These are phyloP conservation scores for Ooceraea biroi DNA, from an alignment of 1,140 invertebrate species.

Conservation along the genomic window DNA sequence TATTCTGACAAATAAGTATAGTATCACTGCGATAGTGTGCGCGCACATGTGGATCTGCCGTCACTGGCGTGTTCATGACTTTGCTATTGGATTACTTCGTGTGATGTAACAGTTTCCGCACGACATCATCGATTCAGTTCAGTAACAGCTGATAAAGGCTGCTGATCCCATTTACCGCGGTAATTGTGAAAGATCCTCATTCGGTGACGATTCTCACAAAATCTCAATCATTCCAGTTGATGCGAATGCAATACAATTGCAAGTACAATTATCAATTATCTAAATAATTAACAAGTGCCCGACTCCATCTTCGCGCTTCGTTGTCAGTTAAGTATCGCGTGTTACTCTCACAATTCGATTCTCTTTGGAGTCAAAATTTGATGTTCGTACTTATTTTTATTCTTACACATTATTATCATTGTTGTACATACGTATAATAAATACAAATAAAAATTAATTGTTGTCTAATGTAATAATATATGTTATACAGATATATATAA, in stretches of 20 bases:
- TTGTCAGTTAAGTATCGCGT: neutral
- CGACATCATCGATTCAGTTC: neutral
- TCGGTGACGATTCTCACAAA: neutral
- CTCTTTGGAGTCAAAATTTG: neutral
- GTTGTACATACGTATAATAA: neutral
- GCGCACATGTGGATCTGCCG: neutral
- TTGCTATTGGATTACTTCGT: slow-evolving; percentile 21
- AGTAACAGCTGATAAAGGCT: slow-evolving; percentile 25
- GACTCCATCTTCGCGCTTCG: neutral
- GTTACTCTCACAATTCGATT: neutral
- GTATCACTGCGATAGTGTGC: neutral
- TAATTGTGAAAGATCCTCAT: slow-evolving; percentile 13
- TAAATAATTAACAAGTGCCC: neutral
- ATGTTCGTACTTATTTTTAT: neutral
- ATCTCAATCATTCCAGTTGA: no score
- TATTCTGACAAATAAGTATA: slow-evolving; percentile 21
- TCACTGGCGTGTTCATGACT: neutral
- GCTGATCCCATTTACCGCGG: neutral
- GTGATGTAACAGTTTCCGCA: slow-evolving; percentile 37
- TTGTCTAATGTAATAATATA: neutral
- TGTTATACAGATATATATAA: neutral
- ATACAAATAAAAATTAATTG: neutral
- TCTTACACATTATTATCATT: neutral
- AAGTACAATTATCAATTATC: neutral
- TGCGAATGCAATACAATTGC: neutral